Base-by-base conservation (phyloP, 2,888 invertebrate species). In the Gibbula magus region DNA sequence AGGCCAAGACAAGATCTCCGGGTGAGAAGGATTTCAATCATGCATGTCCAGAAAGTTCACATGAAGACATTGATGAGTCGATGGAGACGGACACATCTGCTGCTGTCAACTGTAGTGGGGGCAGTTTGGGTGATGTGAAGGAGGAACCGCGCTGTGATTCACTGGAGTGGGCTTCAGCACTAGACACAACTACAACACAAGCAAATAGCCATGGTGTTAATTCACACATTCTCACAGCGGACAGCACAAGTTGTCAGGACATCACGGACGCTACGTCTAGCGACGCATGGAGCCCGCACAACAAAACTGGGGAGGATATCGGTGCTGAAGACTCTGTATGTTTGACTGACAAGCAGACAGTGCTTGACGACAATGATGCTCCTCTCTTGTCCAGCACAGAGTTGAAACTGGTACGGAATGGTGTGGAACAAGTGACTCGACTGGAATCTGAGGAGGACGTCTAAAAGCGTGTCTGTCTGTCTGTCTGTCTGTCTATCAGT, bases 51-150 rank as follows among this genome's bases (percentile, higher is more conserved):
- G 70, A 35, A 20, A 70, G 70, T 39, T 70, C 70, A 29, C 70
- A 70, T 20, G 22, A 53, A 52, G 52, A 66, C 20, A 32, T n/a
- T 20, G 75, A 61, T 16, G 75, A 75, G 53, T 35, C 77, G 5
- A 79, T 79, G 79, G 79, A 79, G 29, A 76, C 67, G 22, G 79
- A 79, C 79, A 51, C 25, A 32, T 66, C 61, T n/a, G 61, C 75
- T 53, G 35, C 52, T 32, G 52, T 51, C 35, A 51, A 77, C 56
- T 66, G 35, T 61, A 77, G 61, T 70, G 45, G 45, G 45, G 66
- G 16, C 22, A 70, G 39, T 70, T 20, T 39, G 7, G 61, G 61
- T 61, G 61, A 61, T 8, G 61, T 29, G 18, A 29, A 61, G 61
- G 61, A 61, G 25, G 61, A 61, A 18, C 25, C 29, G 16, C 32